Base-by-base conservation (phyloP, 2,888 invertebrate species). In the Coelopa pilipes region DNA sequence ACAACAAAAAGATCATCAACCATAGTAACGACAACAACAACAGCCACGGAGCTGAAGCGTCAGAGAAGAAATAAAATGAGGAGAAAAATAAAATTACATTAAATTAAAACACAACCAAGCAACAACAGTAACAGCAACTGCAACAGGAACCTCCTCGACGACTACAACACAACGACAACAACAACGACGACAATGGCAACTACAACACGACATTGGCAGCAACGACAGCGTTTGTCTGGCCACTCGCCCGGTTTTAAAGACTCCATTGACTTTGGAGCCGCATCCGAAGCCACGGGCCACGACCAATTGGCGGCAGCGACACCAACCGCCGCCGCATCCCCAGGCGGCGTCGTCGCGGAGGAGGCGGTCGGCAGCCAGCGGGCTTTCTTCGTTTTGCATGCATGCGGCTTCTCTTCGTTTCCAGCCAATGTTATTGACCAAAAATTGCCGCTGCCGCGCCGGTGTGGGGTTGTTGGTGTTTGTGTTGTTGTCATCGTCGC, bases 221-320 rank as follows among this genome's bases (percentile, higher is more conserved):
- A 60, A 19, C 67, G 65, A 46, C 53, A 63, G 7, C 21, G 21
- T 19, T 34, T 34, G 34, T 34, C 34, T 34, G 34, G 34, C 34
- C 15, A 68, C 55, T 21, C 24, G 45, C n/a, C 46, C 50, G 62
- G 50, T 11, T 57, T 47, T 72, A 63, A 72, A 75, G 65, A 34
- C 72, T 60, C 45, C 75, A 75, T 68, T 72, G 69, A 75, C 69
- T 75, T 72, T 72, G 75, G 34, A 45, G 63, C 45, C 63, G 63
- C 34, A 67, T 21, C 65, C 46, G n/a, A 62, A 67, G 34, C 55
- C 21, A 47, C 47, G 49, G 66, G 49, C 34, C 67, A n/a, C 55
- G 21, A 62, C 12, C 19, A 46, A 50, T 34, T 66, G 66, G 47
- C 50, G 50, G 24, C 21, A 53, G 49, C 66, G 21, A 10, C 63